Percentiles rank a stretch among this genome's conserved stretches.
These are phyloP conservation scores for Drosophila recens DNA, from an alignment of 2,888 invertebrate genomes.

Conservation along the genomic window DNA sequence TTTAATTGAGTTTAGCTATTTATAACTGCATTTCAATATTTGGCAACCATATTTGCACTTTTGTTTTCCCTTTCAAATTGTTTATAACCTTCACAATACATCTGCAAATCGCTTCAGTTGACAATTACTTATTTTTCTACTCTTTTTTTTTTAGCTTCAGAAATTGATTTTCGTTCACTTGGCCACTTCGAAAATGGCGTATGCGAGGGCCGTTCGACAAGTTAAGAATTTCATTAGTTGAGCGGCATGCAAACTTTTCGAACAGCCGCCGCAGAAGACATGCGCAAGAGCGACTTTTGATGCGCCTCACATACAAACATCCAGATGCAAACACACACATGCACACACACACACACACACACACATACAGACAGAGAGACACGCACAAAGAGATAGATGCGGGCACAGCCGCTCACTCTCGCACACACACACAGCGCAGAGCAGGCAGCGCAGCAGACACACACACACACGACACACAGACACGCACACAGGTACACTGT, in stretches of 20 bases:
- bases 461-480: constrained; percentile 42
- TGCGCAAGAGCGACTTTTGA: constrained; percentile 76
- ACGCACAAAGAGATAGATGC: constrained; percentile 47
- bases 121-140: not conserved
- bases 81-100: constrained; percentile 19
- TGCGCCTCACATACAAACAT: constrained; percentile 61
- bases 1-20: not conserved
- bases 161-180: constrained; percentile 72
- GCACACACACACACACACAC: constrained; percentile 34
- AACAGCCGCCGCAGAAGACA: constrained; percentile 70
- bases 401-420: constrained; percentile 61
- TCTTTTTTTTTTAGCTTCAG: constrained; percentile 24
- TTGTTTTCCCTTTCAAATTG: not conserved
- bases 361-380: constrained; percentile 29
- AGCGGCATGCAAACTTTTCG: constrained; percentile 33
- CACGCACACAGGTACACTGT: constrained; percentile 44
- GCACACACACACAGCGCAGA: constrained; percentile 23
- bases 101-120: constrained; percentile 8
- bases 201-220: constrained; percentile 41
- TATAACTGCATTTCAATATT: not conserved
- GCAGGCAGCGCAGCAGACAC: constrained; percentile 32
- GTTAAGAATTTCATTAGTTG: constrained; percentile 6
- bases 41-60: constrained; percentile 1
- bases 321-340: constrained; percentile 43
- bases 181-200: constrained; percentile 67